These are phyloP conservation scores for Leptosomus discolor DNA, from an alignment of 2,113 vertebrate genomes.

Conservation along the genomic window DNA sequence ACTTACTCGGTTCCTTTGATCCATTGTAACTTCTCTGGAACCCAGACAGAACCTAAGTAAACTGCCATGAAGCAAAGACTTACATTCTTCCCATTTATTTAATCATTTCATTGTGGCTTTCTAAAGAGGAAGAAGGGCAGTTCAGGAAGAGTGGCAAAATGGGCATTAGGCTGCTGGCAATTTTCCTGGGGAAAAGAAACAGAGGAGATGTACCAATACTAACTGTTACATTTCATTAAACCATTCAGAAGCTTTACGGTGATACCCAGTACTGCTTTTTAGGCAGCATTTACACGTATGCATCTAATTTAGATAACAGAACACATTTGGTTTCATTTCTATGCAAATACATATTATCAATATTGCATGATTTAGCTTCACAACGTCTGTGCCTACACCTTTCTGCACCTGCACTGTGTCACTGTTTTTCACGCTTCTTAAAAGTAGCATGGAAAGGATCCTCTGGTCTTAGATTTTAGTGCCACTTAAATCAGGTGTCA, in stretches of 20 bases:
- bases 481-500: neutral
- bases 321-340: neutral
- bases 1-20: conserved; percentile 14
- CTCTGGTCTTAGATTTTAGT: neutral
- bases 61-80: neutral
- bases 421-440: neutral
- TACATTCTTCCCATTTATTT: neutral
- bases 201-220: neutral
- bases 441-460: neutral
- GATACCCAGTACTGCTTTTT: neutral
- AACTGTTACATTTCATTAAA: neutral
- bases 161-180: neutral
- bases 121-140: neutral
- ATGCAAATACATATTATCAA: neutral
- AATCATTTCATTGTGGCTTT: neutral
- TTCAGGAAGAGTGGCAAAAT: neutral
- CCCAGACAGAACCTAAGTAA: neutral
- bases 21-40: neutral
- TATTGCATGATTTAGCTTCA: neutral
- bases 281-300: neutral
- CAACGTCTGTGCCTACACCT: neutral
- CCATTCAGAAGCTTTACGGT: neutral
- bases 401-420: neutral
- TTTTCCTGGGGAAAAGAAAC: neutral
- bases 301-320: neutral